Evolutionary conservation across 2,888 invertebrate genomes (phyloP), one percentile per base, ranked within the genome.

Genomic region (Lypha dubia): DNA sequence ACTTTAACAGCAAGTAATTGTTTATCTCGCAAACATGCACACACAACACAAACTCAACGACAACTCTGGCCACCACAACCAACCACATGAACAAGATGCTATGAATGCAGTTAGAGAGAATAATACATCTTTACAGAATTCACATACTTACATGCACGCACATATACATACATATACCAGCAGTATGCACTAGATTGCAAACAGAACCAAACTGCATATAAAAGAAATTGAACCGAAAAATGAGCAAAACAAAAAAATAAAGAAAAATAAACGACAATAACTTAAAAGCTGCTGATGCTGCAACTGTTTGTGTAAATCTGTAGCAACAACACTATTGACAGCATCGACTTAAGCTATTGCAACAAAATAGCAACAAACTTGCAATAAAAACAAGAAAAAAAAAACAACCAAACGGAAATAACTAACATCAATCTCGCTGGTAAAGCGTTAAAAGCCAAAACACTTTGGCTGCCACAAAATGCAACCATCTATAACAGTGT

Each of bases 401-500:
- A n/a, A n/a, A 58, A 44, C 38, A 44, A 74, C 68, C n/a, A 60
- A 71, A 70, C 41, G 62, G 41, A 79, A 75, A 76, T 44, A 75
- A 65, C 71, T 62, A 28, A 53, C 79, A 85, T 83, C 83, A 76
- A 83, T 83, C 68, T 83, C 44, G 75, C 28, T 83, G 79, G 75
- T 65, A 70, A 79, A 79, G 79, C 85, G 79, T 79, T 79, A 79
- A 85, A 80, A 73, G 71, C 76, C 67, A 73, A 81, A 73, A 84
- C 74, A 82, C 73, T 81, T 74, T 70, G 73, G 62, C 35, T 81
- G 67, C 46, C 60, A 32, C 38, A 65, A 75, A 71, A 68, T 71
- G 49, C 44, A 83, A 73, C 62, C 67, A 62, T 44, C 77, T 70
- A n/a, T n/a, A 58, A 58, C 44, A 17, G 32, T 6, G 44, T 22